Evolutionary conservation across 2,797 vertebrate genomes (phyloP).

Genomic region (Lutjanus campechanus): DNA sequence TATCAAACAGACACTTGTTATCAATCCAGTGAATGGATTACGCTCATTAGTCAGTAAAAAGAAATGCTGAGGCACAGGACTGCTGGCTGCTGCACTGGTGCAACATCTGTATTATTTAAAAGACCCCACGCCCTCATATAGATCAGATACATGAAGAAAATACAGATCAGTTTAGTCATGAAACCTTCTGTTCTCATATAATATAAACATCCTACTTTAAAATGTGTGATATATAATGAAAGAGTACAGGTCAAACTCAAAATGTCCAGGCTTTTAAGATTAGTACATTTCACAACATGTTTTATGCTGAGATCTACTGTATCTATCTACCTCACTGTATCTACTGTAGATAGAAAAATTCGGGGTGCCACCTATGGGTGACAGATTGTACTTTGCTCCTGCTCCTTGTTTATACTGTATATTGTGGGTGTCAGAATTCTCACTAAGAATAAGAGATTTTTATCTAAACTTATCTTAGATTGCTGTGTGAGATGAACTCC

Average conservation of each 20-base stretch:
- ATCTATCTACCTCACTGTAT: conserved; percentile 2
- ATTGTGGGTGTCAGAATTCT: conserved; percentile 15
- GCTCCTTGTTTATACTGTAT: conserved; percentile 3
- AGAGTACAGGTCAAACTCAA: neutral
- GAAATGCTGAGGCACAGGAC: neutral
- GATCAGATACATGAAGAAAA: neutral
- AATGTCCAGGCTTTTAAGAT: neutral
- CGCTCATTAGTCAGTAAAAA: neutral
- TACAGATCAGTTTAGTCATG: neutral
- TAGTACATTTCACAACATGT: neutral
- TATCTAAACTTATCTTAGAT: conserved; percentile 12
- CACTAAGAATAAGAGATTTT: neutral
- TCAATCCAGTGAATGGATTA: neutral
- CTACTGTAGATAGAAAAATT: conserved; percentile 46
- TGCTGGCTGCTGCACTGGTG: neutral
- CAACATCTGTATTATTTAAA: conserved; percentile 22
- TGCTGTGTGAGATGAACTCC: conserved; percentile 11
- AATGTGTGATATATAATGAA: neutral
- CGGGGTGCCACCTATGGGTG: conserved; percentile 71
- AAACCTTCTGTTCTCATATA: neutral
- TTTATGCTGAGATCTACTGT: conserved; percentile 16
- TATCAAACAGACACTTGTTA: neutral
- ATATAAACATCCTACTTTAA: neutral
- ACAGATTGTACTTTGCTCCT: conserved; percentile 34
- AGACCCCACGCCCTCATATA: neutral